A percentile compares a stretch with the other conserved stretches of the same genome.
Evolutionary conservation across 2,888 invertebrate genomes (phyloP).

Genomic region (Cataglyphis cursor): DNA sequence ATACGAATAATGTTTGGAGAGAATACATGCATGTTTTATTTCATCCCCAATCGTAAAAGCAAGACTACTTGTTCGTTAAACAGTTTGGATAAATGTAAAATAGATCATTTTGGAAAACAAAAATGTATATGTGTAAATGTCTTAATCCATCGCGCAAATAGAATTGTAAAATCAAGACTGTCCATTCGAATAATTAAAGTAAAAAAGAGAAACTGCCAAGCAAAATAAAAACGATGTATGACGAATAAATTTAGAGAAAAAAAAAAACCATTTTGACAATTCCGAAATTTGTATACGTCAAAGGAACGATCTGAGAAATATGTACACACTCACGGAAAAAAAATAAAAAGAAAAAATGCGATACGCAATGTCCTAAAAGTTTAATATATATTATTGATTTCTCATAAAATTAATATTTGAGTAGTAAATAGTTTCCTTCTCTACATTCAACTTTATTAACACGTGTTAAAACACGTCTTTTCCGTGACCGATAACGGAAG

Average conservation of each 20-base stretch:
- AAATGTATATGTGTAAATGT: conserved; percentile 15
- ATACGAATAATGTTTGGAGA: conserved; percentile 1
- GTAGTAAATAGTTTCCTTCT: neutral
- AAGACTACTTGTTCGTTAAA: neutral
- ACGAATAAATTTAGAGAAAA: conserved; percentile 10
- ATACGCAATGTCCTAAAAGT: conserved; percentile 13
- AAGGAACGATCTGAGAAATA: conserved; percentile 30
- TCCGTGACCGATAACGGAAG: too few relatives aligned
- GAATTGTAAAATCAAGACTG: conserved; percentile 34
- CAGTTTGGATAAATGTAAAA: conserved; percentile 4
- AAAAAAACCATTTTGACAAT: conserved; percentile 17
- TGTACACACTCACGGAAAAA: conserved; percentile 28
- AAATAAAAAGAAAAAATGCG: conserved; percentile 41
- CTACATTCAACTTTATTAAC: neutral
- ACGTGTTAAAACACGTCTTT: too few relatives aligned
- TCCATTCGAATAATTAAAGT: conserved; percentile 14
- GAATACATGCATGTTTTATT: conserved; percentile 16
- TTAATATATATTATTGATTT: neutral
- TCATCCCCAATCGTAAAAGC: neutral
- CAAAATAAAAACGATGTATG: conserved; percentile 12
- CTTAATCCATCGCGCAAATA: neutral
- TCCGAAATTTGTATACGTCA: conserved; percentile 39
- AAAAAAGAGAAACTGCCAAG: conserved; percentile 1
- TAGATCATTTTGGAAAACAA: neutral
- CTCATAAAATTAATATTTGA: neutral